Conservation (phyloP, 2,797 vertebrate species). For the Nannoperca australis region DNA sequence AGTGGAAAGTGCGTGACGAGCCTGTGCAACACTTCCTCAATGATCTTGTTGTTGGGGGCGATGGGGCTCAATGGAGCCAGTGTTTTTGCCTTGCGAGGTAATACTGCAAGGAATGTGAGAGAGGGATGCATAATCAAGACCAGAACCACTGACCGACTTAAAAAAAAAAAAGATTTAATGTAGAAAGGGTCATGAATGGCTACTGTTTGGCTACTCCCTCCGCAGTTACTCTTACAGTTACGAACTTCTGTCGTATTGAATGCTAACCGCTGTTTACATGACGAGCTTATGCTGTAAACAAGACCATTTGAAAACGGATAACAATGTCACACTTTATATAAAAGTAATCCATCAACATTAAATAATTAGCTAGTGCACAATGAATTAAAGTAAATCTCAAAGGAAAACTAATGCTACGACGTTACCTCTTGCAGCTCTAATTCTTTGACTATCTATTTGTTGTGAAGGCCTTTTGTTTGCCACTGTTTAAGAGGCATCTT, state of each 20-base stretch:
- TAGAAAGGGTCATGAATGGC: slow-evolving; percentile 40
- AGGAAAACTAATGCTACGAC: neutral
- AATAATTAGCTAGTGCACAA: neutral
- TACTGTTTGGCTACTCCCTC: slow-evolving; percentile 29
- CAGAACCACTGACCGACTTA: slow-evolving; percentile 68
- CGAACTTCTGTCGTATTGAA: slow-evolving; percentile 1
- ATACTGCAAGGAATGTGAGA: slow-evolving; percentile 78
- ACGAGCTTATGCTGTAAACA: neutral
- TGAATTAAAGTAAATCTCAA: neutral
- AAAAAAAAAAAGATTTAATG: too few relatives aligned
- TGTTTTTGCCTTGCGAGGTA: slow-evolving; percentile 77
- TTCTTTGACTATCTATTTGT: neutral
- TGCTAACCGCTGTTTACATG: neutral
- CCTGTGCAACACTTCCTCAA: slow-evolving; percentile 77
- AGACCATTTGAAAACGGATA: neutral
- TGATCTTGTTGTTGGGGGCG: slow-evolving; percentile 79
- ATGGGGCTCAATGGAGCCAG: slow-evolving; percentile 75
- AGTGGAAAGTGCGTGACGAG: slow-evolving; percentile 77
- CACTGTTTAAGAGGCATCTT: neutral
- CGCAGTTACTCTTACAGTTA: neutral
- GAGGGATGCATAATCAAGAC: slow-evolving; percentile 69
- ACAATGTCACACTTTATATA: neutral
- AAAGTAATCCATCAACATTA: too few relatives aligned
- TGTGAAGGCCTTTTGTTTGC: neutral
- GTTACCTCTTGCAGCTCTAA: neutral